Evolutionary conservation across 1,140 invertebrate species (phyloP).

Genomic region (Philopotamus ludificatus): DNA sequence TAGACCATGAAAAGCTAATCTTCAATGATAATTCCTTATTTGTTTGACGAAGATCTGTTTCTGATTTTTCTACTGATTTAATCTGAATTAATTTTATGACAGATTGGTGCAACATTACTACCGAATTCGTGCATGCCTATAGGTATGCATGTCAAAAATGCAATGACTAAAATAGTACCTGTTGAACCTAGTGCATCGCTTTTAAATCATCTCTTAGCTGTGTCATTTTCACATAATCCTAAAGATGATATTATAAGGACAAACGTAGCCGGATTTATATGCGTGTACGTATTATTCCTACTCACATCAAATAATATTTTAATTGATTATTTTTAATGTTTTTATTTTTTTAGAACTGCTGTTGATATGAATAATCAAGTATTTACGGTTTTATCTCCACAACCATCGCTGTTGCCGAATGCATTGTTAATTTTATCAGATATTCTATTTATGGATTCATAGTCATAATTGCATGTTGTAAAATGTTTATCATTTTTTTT

Average conservation of each 20-base stretch:
- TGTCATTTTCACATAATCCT: conserved; percentile 75
- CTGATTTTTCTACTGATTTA: neutral
- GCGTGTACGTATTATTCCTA: conserved; percentile 75
- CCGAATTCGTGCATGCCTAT: conserved; percentile 94
- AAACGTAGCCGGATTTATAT: conserved; percentile 91
- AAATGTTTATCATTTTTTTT: too few relatives aligned
- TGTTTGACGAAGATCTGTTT: neutral
- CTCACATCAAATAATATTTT: conserved; percentile 5
- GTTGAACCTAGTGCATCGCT: conserved; percentile 74
- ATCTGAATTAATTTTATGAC: neutral
- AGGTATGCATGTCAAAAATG: conserved; percentile 90
- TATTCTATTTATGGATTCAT: conserved; percentile 86
- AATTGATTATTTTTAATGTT: neutral
- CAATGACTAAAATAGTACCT: conserved; percentile 85
- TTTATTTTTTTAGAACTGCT: conserved; percentile 68
- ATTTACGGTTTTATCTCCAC: conserved; percentile 87
- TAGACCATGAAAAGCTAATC: too few relatives aligned
- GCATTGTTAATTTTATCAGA: conserved; percentile 78
- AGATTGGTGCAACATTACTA: conserved; percentile 86
- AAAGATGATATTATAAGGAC: conserved; percentile 82
- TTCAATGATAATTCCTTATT: neutral
- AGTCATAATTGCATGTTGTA: too few relatives aligned
- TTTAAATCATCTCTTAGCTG: conserved; percentile 83
- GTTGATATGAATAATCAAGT: conserved; percentile 85
- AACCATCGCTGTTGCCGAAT: conserved; percentile 90